Base-by-base conservation (phyloP, 2,888 invertebrate genomes). In the Sphaerophoria taeniata region DNA sequence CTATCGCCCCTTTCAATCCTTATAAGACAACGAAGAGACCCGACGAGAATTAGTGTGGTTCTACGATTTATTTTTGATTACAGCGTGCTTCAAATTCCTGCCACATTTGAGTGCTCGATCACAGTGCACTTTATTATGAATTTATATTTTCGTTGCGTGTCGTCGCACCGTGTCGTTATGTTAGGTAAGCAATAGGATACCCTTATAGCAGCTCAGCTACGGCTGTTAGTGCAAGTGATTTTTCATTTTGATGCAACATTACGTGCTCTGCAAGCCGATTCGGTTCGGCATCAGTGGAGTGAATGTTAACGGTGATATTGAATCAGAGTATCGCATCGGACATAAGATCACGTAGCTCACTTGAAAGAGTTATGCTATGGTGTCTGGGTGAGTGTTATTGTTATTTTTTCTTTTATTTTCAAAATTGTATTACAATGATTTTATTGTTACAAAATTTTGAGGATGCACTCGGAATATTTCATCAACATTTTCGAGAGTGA, bases 221-320 rank as follows among this genome's bases (percentile, higher is more conserved):
- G 6, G 36, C 14, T 65, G 34, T 65, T 67, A 11, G 11, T 43
- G 78, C 49, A 47, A 78, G 78, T 80, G 71, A 85, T 85, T 80
- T 85, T 85, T 85, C 63, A 80, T 84, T 39, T 71, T 80, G 69
- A 80, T 53, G 67, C 67, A 75, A 72, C 36, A 80, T 67, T 80
- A 85, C 84, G 84, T 85, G 84, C 71, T 67, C 63, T 11, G 80
- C 75, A 85, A 85, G 75, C 72, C 61, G 80, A 85, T 85, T 80
- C 67, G 45, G 61, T 39, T 71, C 51, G 78, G 51, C 74, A 49
- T 43, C 73, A 43, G 24, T 3, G 14, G 11, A 16, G 56, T 12
- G 36, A 55, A 49, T 36, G 65, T 24, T 24, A 24, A 24, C 2
- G 24, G 24, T 24, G 51, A 69, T 53, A 73, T 45, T 14, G 39